These are phyloP conservation scores for Callitettix versicolor DNA, from an alignment of 1,140 invertebrate genomes.

Conservation along the genomic window DNA sequence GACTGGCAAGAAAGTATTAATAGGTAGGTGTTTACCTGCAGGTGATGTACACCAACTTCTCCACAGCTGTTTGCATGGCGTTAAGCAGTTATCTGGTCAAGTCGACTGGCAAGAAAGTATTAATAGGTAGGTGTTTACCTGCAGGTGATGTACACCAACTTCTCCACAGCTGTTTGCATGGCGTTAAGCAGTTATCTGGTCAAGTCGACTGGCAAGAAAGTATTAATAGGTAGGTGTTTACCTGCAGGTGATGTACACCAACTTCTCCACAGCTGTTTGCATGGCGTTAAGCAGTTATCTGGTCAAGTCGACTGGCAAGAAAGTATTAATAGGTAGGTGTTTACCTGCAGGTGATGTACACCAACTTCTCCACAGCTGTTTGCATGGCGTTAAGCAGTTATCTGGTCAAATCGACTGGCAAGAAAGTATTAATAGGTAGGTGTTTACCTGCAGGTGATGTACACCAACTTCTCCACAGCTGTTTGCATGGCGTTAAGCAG, in stretches of 20 bases:
- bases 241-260: neutral
- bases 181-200: slow-evolving; percentile 26
- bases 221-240: slow-evolving; percentile 20
- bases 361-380: slow-evolving; percentile 30
- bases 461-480: neutral
- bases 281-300: too few species aligned
- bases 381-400: slow-evolving; percentile 25
- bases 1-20: slow-evolving; percentile 27
- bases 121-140: slow-evolving; percentile 31
- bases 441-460: neutral
- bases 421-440: slow-evolving; percentile 24
- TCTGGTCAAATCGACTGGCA: slow-evolving; percentile 25
- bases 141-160: slow-evolving; percentile 41
- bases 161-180: slow-evolving; percentile 23
- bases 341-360: slow-evolving; percentile 42
- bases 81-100: too few species aligned
- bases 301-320: too few species aligned
- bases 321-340: too few species aligned
- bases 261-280: neutral
- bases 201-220: slow-evolving; percentile 27
- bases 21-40: slow-evolving; percentile 9
- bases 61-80: neutral
- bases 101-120: too few species aligned
- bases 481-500: too few species aligned
- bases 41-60: neutral